Percentiles rank a stretch among this genome's conserved stretches.
Evolutionary conservation across 2,888 invertebrate species (phyloP).

Genomic region (Amphipyra tragopoginis): DNA sequence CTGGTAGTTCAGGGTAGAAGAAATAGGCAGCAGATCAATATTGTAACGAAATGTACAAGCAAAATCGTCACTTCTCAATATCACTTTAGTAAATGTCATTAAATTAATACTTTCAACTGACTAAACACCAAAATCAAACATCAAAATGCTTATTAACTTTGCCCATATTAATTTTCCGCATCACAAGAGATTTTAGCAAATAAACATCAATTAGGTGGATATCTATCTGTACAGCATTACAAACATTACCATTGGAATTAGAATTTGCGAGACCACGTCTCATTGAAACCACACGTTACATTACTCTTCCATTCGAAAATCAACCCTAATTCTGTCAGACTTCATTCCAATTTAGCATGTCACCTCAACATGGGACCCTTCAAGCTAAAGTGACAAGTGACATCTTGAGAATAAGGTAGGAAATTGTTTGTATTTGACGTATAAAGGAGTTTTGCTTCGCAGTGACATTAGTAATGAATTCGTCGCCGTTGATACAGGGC

Average conservation of each 20-base stretch:
- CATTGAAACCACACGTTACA: constrained; percentile 47
- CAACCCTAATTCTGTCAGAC: constrained; percentile 34
- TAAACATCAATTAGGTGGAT: constrained; percentile 55
- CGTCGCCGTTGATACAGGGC: constrained; percentile 54
- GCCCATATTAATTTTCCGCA: constrained; percentile 53
- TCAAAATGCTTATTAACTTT: constrained; percentile 42
- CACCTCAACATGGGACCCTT: constrained; percentile 9
- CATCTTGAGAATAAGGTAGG: constrained; percentile 41
- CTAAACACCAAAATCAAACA: constrained; percentile 30
- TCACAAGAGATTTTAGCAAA: constrained; percentile 48
- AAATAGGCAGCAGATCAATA: too few species aligned
- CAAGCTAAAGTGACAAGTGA: constrained; percentile 28
- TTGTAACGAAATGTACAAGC: neutral
- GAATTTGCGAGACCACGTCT: constrained; percentile 43
- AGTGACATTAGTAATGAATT: constrained; percentile 66
- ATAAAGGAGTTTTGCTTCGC: constrained; percentile 53
- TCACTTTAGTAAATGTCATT: constrained; percentile 10
- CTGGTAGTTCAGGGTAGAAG: too few species aligned
- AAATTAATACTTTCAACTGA: constrained; percentile 28
- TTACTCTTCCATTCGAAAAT: constrained; percentile 39
- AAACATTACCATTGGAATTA: constrained; percentile 58
- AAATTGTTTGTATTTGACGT: constrained; percentile 37
- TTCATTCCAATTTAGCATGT: constrained; percentile 42
- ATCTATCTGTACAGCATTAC: constrained; percentile 40
- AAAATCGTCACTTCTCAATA: neutral